Base-by-base conservation (phyloP, 2,113 vertebrate genomes). In the Pachycephala philippinensis region DNA sequence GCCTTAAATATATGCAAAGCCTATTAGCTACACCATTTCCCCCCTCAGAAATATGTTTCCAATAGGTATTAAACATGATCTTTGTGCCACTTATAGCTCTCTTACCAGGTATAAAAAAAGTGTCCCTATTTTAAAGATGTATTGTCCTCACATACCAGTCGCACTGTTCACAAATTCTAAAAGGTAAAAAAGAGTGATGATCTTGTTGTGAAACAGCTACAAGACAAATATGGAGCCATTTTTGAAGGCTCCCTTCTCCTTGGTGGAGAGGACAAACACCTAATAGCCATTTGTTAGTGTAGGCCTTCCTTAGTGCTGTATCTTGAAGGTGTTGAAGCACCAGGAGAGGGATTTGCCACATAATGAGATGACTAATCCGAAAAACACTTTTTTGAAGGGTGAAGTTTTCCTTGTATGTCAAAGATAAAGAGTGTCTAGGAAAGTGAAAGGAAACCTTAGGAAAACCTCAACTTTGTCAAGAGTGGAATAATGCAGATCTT, bases 341-440 rank as follows among this genome's bases (percentile, higher is more conserved):
- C 8, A 54, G n/a, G 3, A 18, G 2, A 9, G 4, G 27, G 11
- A 76, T 60, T 65, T 84, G 11, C 11, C 24, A 27, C 1, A 1
- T 15, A 22, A 28, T 18, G 15, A 0, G 0, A 37, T 47, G 15
- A 44, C 17, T 64, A 53, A 64, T 49, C 13, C 11, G n/a, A 21
- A 83, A 85, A 27, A 1, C 1, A 19, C 13, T 20, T 40, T 74
- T 54, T 35, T n/a, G 6, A 44, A 8, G 5, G 3, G 12, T 66
- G 8, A 88, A 72, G 11, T 23, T 87, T 19, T 66, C 15, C 27
- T 18, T 71, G 33, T 5, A 16, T 27, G 37, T 2, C 63, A 50
- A 75, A 68, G 7, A 52, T 47, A 60, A 50, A n/a, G 8, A 39
- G 3, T 37, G 17, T 37, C 13, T 74, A 42, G 15, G 4, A 86